phyloP scores from a whole-genome alignment of 35 echinoderm and acorn worm species.

The Apostichopus japonicus region DNA sequence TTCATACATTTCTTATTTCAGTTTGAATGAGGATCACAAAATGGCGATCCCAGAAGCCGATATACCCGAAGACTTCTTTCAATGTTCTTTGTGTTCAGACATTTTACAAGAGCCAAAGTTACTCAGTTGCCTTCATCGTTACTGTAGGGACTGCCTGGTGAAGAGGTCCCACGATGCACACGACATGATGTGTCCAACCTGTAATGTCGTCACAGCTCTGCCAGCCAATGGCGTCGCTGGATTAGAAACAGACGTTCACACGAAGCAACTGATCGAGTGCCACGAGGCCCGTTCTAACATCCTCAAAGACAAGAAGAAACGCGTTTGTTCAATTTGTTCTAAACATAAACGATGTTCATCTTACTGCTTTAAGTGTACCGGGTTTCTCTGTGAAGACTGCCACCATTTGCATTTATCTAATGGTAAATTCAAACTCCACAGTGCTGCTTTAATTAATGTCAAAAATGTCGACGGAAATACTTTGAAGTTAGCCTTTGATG shows the following conservation, averaged over 20 bases:
- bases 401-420: constrained; percentile 5
- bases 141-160: constrained; percentile 7
- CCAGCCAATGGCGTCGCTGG: constrained; percentile 4
- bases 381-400: constrained; percentile 39
- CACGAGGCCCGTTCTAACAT: not conserved
- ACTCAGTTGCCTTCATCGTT: constrained; percentile 29
- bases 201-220: constrained; percentile 7
- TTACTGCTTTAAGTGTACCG: constrained; percentile 48
- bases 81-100: not conserved
- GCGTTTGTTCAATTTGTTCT: constrained; percentile 3
- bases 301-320: constrained; percentile 38
- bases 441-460: constrained; percentile 41
- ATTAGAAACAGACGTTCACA: constrained; percentile 45
- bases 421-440: constrained; percentile 12
- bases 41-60: not conserved
- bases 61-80: constrained; percentile 7
- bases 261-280: constrained; percentile 37
- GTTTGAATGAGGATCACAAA: not conserved
- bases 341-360: constrained; percentile 1
- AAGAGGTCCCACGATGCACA: not conserved
- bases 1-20: no score
- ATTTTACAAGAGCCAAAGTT: constrained; percentile 18
- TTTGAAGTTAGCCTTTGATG: constrained; percentile 21
- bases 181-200: not conserved
- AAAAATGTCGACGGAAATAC: constrained; percentile 51